These are phyloP conservation scores for Cynocephalus volans DNA, from an alignment of 2,113 vertebrate genomes.

Conservation along the genomic window DNA sequence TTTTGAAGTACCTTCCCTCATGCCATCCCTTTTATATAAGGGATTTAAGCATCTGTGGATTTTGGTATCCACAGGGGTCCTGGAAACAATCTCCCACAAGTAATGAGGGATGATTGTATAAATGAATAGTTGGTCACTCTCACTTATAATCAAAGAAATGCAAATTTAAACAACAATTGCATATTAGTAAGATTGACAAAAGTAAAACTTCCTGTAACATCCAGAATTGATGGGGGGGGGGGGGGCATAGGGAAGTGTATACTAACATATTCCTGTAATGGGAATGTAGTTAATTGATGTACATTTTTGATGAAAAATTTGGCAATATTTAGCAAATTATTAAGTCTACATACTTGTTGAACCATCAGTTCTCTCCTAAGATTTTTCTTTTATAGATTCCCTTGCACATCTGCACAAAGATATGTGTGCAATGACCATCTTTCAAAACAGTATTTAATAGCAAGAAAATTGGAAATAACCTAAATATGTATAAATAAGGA, in stretches of 20 bases:
- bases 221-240: neutral
- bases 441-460: neutral
- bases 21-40: no score
- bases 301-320: neutral
- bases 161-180: neutral
- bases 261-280: neutral
- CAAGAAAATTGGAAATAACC: neutral
- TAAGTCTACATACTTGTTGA: neutral
- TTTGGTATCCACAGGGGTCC: no score
- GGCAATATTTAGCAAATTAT: neutral
- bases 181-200: neutral
- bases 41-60: no score
- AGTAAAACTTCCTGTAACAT: neutral
- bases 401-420: neutral
- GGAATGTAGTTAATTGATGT: neutral
- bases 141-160: constrained; percentile 12
- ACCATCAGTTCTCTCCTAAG: neutral
- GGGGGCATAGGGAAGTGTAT: neutral
- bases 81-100: no score
- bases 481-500: neutral
- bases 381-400: neutral
- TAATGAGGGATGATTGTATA: neutral
- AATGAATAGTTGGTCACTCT: neutral
- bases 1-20: no score
- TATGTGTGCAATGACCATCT: neutral